These are phyloP conservation scores for Herpetotheres cachinnans DNA, from an alignment of 2,113 vertebrate species.

Conservation along the genomic window DNA sequence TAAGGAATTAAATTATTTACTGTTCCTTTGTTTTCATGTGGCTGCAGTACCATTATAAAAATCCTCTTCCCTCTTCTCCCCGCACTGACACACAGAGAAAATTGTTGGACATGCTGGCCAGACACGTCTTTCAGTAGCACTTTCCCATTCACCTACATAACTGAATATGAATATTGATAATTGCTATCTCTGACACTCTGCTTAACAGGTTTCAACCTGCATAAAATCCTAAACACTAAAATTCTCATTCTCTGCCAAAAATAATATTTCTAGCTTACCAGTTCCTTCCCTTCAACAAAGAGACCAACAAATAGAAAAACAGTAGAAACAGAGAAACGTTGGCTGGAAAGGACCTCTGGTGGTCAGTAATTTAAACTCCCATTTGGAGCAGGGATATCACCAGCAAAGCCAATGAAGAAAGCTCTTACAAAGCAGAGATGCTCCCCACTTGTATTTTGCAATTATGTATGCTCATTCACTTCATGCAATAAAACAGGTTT, in stretches of 20 bases:
- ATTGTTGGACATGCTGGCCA: not conserved
- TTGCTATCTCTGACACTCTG: not conserved
- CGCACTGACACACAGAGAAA: not conserved
- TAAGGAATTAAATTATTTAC: not conserved
- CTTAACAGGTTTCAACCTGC: not conserved
- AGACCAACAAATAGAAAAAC: not conserved
- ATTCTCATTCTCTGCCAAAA: not conserved
- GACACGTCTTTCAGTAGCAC: not conserved
- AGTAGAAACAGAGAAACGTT: not conserved
- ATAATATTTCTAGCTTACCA: not conserved
- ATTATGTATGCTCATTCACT: not conserved
- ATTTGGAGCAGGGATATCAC: not conserved
- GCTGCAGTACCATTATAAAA: not conserved
- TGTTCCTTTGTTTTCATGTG: not conserved
- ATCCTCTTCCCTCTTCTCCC: not conserved
- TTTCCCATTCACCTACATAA: not conserved
- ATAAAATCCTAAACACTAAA: not conserved
- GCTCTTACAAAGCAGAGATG: not conserved
- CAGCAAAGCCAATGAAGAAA: not conserved
- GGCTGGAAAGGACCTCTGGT: constrained; percentile 41
- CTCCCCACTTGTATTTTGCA: not conserved
- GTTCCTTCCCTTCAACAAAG: not conserved
- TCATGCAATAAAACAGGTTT: not conserved
- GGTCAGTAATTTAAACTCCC: not conserved
- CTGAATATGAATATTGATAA: constrained; percentile 1